Evolutionary conservation across 2,797 vertebrate species (phyloP), one percentile per base, ranked within the genome.

Genomic region (Malurus splendens): DNA sequence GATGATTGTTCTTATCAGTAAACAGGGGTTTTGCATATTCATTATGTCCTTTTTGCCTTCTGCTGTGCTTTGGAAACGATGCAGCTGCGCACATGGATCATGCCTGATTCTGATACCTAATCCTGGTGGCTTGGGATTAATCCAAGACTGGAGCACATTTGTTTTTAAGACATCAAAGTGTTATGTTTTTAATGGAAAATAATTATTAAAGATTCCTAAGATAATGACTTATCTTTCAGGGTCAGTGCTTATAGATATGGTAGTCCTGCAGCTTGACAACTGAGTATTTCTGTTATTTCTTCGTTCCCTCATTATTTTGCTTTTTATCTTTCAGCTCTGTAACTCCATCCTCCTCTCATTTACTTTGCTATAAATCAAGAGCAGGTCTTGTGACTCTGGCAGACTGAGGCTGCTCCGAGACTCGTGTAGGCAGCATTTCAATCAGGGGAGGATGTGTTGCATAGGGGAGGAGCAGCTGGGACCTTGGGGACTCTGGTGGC

Each of bases 401-500:
- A 70, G 50, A 28, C 27, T 60, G 54, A 47, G 50, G 60, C 67
- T 81, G 42, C 54, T 71, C 1, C 57, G 47, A 79, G 79, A 16
- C 56, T 70, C 5, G n/a, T 4, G 60, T 32, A 56, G 84, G 68
- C 79, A 90, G 45, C 0, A 0, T 84, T 92, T 92, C 76, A 91
- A 88, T 90, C 90, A 84, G 71, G 42, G 45, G 44, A 66, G 64
- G 86, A 64, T 85, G 67, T 60, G 61, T 45, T 85, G 60, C n/a
- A 5, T 27, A 80, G 77, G 47, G 86, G 86, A 81, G 80, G 80
- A 86, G 86, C 79, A 89, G 66, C 90, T 78, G 94, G 76, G 86
- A 75, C 82, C 76, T 65, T 0, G 0, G 59, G 39, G 59, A 66
- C 6, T 22, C 87, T 80, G 78, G 57, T 93, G 72, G 36, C 89